Evolutionary conservation across 1,140 invertebrate species (phyloP).

Genomic region (Mya arenaria): DNA sequence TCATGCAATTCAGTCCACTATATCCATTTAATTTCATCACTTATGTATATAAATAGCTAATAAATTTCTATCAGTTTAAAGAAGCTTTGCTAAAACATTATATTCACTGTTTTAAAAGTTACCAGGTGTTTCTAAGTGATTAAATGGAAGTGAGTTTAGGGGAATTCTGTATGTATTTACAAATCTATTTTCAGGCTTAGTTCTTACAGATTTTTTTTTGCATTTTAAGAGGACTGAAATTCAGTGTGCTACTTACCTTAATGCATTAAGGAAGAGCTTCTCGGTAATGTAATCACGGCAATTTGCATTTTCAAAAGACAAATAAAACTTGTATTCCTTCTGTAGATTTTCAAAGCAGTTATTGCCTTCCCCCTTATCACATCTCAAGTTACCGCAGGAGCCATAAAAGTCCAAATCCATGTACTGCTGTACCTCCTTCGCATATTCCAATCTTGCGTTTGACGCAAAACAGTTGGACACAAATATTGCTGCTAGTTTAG

Average conservation of each 20-base stretch:
- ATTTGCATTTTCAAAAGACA: constrained; percentile 79
- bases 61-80: background rate
- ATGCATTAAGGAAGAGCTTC: constrained; percentile 75
- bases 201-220: background rate
- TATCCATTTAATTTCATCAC: too few relatives aligned
- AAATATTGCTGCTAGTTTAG: constrained; percentile 80
- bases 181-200: background rate
- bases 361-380: constrained; percentile 85
- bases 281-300: constrained; percentile 79
- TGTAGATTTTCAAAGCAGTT: constrained; percentile 95
- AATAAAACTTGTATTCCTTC: constrained; percentile 95
- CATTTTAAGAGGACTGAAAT: background rate
- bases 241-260: constrained; percentile 62
- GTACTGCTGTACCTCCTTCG: constrained; percentile 82
- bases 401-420: constrained; percentile 89
- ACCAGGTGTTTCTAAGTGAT: background rate
- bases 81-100: too few relatives aligned
- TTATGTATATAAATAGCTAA: too few relatives aligned
- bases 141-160: background rate
- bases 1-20: too few relatives aligned
- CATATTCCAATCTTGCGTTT: constrained; percentile 84
- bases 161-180: background rate
- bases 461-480: constrained; percentile 84
- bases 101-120: background rate
- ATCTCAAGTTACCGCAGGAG: constrained; percentile 80